Evolutionary conservation across 1,140 invertebrate genomes (phyloP), one percentile per base, ranked within the genome.

Genomic region (Drosophila kikkawai): DNA sequence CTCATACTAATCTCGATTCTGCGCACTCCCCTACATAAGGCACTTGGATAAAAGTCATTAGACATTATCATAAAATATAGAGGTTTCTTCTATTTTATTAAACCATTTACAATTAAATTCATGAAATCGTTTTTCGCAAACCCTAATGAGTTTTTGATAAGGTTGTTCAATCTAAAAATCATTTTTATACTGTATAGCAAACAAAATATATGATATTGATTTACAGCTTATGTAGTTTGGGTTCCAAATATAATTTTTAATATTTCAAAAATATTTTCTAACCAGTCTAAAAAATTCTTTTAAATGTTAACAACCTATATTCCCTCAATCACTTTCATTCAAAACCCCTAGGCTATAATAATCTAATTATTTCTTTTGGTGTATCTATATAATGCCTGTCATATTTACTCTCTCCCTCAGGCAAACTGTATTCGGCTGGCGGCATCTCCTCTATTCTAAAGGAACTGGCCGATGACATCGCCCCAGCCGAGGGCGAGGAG

Each of bases 401-500:
- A 26, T 13, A 19, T 57, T 50, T 53, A 0, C 37, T 45, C 12
- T 39, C n/a, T 50, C 47, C 37, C 53, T 12, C 74, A 92, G 91
- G 85, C 75, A 92, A 92, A 82, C 67, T 92, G 29, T 92, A 92
- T 77, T 79, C 91, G 73, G 91, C 91, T 71, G 90, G 91, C 55
- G 92, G 92, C 7, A 73, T 93, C 47, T 88, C 92, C 39, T 92
- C 91, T 32, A 92, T 93, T 59, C 60, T 93, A 29, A 92, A 92
- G 64, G 92, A 93, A 63, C 80, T 93, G 68, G 87, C 91, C 61
- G 92, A 93, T 57, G 92, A 93, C 76, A 93, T 93, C 50, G 78
- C 92, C 37, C 91, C 92, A 26, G 78, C 75, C 11, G 90, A 93
- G 39, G 92, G 90, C 48, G 87, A 92, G 70, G 92, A 93, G 76